Evolutionary conservation across 2,888 invertebrate genomes (phyloP).

Genomic region (Carpatolechia fugitivella): DNA sequence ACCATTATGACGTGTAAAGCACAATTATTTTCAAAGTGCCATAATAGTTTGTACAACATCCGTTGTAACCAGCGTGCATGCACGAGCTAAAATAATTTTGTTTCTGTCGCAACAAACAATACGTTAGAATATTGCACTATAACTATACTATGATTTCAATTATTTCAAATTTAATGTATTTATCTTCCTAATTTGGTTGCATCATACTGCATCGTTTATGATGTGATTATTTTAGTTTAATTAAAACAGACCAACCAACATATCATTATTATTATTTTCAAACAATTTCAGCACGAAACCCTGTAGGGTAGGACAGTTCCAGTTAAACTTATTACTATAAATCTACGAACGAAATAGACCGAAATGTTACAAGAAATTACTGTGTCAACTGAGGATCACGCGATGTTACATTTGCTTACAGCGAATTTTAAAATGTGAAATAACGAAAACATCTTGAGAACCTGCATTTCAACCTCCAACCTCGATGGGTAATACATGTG

Average conservation of each 20-base stretch:
- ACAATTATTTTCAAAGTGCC: slow-evolving; percentile 2
- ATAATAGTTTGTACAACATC: neutral
- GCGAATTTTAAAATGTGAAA: neutral
- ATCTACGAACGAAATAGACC: neutral
- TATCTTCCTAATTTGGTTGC: neutral
- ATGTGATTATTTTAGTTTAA: too few species aligned
- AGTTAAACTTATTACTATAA: neutral
- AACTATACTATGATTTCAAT: slow-evolving; percentile 51
- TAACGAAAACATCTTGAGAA: neutral
- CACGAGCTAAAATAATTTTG: neutral
- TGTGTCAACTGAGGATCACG: slow-evolving; percentile 2
- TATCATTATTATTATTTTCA: neutral
- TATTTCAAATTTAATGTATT: slow-evolving; percentile 16
- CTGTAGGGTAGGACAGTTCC: too few species aligned
- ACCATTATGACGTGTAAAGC: neutral
- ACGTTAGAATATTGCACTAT: slow-evolving; percentile 30
- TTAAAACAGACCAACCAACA: too few species aligned
- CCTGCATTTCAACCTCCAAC: too few species aligned
- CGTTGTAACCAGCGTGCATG: neutral
- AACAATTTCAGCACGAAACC: neutral
- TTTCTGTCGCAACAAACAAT: slow-evolving; percentile 16
- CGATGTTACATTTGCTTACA: slow-evolving; percentile 7
- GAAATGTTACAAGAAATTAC: neutral
- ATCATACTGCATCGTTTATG: neutral
- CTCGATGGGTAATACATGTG: too few species aligned